Base-by-base conservation (phyloP, 2,888 invertebrate genomes). In the Tromatobia lineatoria region DNA sequence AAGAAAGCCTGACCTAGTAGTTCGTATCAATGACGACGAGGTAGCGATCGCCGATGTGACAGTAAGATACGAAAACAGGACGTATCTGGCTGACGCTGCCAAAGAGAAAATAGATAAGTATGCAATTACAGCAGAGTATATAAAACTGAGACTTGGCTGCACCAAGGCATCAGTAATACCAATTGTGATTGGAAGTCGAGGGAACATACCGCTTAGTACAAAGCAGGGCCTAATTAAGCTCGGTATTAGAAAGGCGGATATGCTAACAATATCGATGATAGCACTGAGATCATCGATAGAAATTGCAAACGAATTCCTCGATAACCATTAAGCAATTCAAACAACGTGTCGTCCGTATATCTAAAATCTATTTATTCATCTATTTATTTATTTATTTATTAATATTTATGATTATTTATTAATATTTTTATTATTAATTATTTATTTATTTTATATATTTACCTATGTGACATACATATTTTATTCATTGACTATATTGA, bases 151-250 rank as follows among this genome's bases (percentile, higher is more conserved):
- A 0, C 10, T 80, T 6, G 84, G 82, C 4, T 87, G 78, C 0
- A 3, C 61, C 10, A 57, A 47, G 59, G 88, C 86, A 0, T 77
- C 86, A 59, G 91, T 91, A 67, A 86, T 91, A 67, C 92, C 91
- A 0, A 86, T 91, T 7, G 90, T 92, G 69, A 88, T 92, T 20
- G 91, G 92, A 7, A 91, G 91, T 59, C 84, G 91, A 83, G 91
- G 91, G n/a, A 90, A 90, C 15, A 82, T 92, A 83, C 91, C 92
- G 57, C 88, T 78, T 83, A 75, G 85, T 70, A 93, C 91, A 34
- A 42, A 88, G 20, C 6, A 23, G 0, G 79, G 84, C 23, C 85
- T 91, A 0, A 54, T 50, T 1, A 80, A 79, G 50, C 80, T 92
- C 0, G 88, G 89, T 2, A 86, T 91, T 0, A 45, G 15, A 29